Conservation (phyloP, 1,140 invertebrate genomes). For the Drosophila busckii region DNA sequence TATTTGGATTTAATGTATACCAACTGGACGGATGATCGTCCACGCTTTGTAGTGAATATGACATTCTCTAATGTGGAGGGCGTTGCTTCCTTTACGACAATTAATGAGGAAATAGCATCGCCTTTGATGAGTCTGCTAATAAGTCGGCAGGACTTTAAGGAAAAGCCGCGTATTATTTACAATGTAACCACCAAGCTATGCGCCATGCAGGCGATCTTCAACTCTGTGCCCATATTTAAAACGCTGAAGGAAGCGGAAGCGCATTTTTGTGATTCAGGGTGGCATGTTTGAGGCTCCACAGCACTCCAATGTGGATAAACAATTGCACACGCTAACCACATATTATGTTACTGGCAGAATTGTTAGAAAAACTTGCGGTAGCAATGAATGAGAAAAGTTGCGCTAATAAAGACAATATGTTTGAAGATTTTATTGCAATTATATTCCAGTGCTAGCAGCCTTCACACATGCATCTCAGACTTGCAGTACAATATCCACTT, state of each 20-base stretch:
- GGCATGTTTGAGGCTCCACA: slow-evolving; percentile 50
- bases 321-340: slow-evolving; percentile 25
- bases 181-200: slow-evolving; percentile 59
- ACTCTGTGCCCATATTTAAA: slow-evolving; percentile 57
- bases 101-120: slow-evolving; percentile 46
- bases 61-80: slow-evolving; percentile 50
- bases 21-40: slow-evolving; percentile 60
- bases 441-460: too few relatives aligned
- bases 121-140: slow-evolving; percentile 40
- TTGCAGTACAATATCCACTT: too few relatives aligned
- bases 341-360: slow-evolving; percentile 49
- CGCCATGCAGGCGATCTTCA: slow-evolving; percentile 40
- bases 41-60: slow-evolving; percentile 59
- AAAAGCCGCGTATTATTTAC: slow-evolving; percentile 41
- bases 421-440: too few relatives aligned
- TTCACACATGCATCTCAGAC: too few relatives aligned
- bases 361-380: slow-evolving; percentile 35
- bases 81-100: slow-evolving; percentile 45
- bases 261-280: slow-evolving; percentile 34
- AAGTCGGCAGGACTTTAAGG: slow-evolving; percentile 19
- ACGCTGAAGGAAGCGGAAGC: slow-evolving; percentile 53
- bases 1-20: slow-evolving; percentile 33
- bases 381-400: slow-evolving; percentile 39
- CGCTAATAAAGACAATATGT: too few relatives aligned
- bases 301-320: slow-evolving; percentile 1